phyloP scores from a whole-genome alignment of 2,797 vertebrate genomes.

The Threskiornis aethiopicus region DNA sequence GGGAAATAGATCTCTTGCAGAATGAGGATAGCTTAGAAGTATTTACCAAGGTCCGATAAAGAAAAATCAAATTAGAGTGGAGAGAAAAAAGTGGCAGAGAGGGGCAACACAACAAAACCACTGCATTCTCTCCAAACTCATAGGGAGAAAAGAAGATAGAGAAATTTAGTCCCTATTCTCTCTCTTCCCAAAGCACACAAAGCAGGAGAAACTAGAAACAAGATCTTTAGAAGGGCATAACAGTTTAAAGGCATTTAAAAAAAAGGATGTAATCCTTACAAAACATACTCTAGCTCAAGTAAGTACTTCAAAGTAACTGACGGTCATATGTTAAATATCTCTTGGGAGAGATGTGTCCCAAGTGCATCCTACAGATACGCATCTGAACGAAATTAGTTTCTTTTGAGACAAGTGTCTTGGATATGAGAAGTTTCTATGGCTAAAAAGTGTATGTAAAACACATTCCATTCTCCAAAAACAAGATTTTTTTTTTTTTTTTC shows the following conservation, averaged over 20 bases:
- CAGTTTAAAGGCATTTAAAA: background rate
- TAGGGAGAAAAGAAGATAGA: background rate
- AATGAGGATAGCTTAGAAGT: background rate
- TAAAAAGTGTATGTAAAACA: background rate
- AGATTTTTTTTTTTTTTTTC: too few species aligned
- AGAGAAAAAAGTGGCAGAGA: background rate
- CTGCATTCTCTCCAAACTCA: background rate
- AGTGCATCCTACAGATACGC: background rate
- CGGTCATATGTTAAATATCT: background rate
- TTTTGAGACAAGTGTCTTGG: background rate
- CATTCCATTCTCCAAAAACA: background rate
- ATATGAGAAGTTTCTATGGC: background rate
- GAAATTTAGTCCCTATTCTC: background rate
- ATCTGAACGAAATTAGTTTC: background rate
- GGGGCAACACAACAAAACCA: background rate
- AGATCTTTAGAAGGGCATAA: rapidly evolving
- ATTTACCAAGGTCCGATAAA: background rate
- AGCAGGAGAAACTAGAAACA: background rate
- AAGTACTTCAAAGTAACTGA: background rate
- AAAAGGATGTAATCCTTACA: background rate
- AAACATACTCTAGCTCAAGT: background rate
- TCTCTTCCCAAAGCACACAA: background rate
- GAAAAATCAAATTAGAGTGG: background rate
- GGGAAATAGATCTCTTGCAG: background rate
- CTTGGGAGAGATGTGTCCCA: background rate